Evolutionary conservation across 2,797 vertebrate genomes (phyloP), one percentile per base, ranked within the genome.

Genomic region (Arctocebus calabarensis): DNA sequence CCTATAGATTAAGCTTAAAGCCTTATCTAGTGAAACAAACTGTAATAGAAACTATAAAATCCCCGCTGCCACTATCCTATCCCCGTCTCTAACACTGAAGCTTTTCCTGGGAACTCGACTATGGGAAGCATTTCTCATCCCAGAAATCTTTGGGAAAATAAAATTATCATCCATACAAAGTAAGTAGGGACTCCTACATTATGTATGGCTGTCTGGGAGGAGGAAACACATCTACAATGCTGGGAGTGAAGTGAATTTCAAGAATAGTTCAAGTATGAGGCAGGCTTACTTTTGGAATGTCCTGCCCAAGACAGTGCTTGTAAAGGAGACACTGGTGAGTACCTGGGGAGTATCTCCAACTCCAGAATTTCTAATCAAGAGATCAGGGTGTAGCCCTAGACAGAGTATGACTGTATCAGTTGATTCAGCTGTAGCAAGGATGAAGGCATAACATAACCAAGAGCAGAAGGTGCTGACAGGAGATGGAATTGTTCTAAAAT

Each of bases 41-140:
- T 16, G 14, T 52, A 52, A 52, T 16, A 52, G 48, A 52, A 84
- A 64, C 83, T 83, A 1, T 57, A 52, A 83, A 32, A 70, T 77
- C 10, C 43, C 95, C 55, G 74, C 17, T 25, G 25, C 40, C 45
- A 75, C 52, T 7, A 34, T 75, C 55, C 37, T 5, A 17, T 43
- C 40, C 27, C 25, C 4, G 61, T 25, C 32, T 78, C 32, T 74
- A n/a, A 7, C 16, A 45, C 14, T 45, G 43, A 74, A 37, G 3
- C 74, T 78, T 94, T 95, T 96, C 17, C 16, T 27, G 87, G 90
- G 1, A 84, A 55, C 25, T 43, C 91, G 27, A 78, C 22, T 79
- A 4, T 75, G 29, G 81, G 57, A 5, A 90, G 32, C 22, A n/a
- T 91, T 74, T 94, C 27, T 64, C 48, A 45, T 32, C 25, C 22